phyloP scores from a whole-genome alignment of 2,797 vertebrate genomes.

The Pseudopleuronectes americanus region DNA sequence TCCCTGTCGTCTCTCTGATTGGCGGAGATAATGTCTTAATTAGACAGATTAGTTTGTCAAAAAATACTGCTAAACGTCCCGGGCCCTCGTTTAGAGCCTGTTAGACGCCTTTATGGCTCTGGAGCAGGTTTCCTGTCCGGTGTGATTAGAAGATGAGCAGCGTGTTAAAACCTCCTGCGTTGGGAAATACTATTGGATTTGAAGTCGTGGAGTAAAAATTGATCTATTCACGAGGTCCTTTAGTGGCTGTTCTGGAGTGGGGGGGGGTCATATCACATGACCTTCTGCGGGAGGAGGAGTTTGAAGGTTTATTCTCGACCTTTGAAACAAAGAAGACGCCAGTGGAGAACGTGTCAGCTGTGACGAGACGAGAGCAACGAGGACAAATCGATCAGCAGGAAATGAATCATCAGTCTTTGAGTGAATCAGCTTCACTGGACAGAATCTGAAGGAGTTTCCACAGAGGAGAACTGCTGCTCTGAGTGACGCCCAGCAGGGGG shows the following conservation, averaged over 20 bases:
- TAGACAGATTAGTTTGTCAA: slow-evolving; percentile 64
- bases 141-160: slow-evolving; percentile 25
- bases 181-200: background rate
- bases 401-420: background rate
- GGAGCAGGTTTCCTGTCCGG: slow-evolving; percentile 17
- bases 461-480: background rate
- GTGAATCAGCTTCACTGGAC: no score
- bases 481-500: slow-evolving; percentile 47
- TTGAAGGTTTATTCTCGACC: background rate
- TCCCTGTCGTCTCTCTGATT: slow-evolving; percentile 50
- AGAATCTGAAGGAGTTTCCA: background rate
- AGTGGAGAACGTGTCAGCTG: background rate
- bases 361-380: no score
- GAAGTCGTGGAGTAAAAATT: background rate
- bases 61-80: slow-evolving; percentile 60
- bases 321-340: background rate
- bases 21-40: slow-evolving; percentile 69
- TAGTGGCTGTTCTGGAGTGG: background rate
- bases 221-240: background rate
- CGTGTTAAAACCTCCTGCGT: slow-evolving; percentile 15
- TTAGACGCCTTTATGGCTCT: slow-evolving; percentile 45
- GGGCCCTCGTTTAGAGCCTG: slow-evolving; percentile 53
- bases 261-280: slow-evolving; percentile 2
- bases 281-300: background rate
- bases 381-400: background rate